These are phyloP conservation scores for Tuta absoluta DNA, from an alignment of 2,888 invertebrate genomes.

Conservation along the genomic window DNA sequence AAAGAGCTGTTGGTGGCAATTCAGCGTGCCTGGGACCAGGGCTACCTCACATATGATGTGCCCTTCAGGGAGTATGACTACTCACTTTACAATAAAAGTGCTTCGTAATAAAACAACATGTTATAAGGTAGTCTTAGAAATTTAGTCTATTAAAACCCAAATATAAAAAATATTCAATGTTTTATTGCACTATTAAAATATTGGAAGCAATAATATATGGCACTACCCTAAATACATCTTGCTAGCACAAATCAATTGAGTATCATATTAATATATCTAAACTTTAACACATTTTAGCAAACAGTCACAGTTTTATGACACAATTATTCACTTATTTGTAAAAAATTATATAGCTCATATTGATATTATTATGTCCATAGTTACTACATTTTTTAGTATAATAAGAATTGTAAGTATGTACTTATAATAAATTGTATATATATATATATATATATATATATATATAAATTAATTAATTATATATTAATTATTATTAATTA, in stretches of 20 bases:
- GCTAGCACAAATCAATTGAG: background rate
- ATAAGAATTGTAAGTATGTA: no score
- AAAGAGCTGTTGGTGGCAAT: constrained; percentile 88
- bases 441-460: no score
- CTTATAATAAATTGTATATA: no score
- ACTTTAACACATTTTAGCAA: no score
- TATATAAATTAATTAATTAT: no score
- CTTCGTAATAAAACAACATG: constrained; percentile 32
- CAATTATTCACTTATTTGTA: no score
- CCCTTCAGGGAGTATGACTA: constrained; percentile 93
- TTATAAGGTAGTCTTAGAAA: background rate
- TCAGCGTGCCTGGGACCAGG: constrained; percentile 90
- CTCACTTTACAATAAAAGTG: constrained; percentile 82
- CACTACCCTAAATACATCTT: constrained; percentile 8
- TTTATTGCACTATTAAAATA: constrained; percentile 42
- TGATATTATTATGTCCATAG: no score
- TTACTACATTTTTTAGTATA: no score
- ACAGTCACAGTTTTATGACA: no score
- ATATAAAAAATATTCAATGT: constrained; percentile 22
- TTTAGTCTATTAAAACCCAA: constrained; percentile 13
- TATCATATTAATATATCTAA: background rate
- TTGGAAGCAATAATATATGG: constrained; percentile 20
- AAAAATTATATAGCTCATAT: no score
- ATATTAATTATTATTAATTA: no score
- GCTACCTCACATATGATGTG: constrained; percentile 90